phyloP scores from a whole-genome alignment of 2,113 vertebrate species.

The Istiophorus platypterus region DNA sequence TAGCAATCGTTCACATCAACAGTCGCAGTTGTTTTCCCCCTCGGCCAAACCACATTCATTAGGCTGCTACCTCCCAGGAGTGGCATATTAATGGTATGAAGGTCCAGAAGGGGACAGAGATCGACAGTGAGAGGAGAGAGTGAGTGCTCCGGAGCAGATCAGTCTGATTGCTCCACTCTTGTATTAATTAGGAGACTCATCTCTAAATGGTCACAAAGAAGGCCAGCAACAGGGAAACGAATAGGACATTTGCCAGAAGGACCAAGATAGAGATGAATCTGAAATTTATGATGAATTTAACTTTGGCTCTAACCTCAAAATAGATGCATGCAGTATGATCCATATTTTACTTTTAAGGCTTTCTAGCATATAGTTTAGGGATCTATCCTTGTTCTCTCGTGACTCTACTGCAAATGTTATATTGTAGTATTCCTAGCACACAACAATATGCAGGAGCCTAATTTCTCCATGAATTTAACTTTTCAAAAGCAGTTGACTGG shows the following conservation, averaged over 20 bases:
- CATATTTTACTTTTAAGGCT: background rate
- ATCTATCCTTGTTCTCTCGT: background rate
- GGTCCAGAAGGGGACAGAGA: slow-evolving; percentile 53
- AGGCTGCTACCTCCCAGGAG: slow-evolving; percentile 57
- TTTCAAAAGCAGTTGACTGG: background rate
- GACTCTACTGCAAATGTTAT: background rate
- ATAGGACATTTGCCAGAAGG: background rate
- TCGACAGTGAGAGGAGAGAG: slow-evolving; percentile 29
- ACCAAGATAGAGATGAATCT: background rate
- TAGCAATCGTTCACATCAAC: slow-evolving; percentile 72
- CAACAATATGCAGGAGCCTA: background rate
- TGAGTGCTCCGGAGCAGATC: slow-evolving; percentile 25
- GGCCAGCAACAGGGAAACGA: slow-evolving; percentile 5
- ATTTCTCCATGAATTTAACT: background rate
- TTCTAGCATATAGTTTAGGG: background rate
- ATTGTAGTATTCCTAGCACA: background rate
- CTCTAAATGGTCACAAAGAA: slow-evolving; percentile 47
- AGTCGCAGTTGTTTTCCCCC: slow-evolving; percentile 68
- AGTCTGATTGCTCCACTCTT: slow-evolving; percentile 50
- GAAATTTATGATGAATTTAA: background rate
- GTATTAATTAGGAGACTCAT: slow-evolving; percentile 66
- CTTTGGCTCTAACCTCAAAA: background rate
- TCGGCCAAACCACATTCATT: slow-evolving; percentile 72
- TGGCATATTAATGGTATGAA: slow-evolving; percentile 69
- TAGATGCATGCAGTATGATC: slow-evolving; percentile 2